Evolutionary conservation across 2,113 vertebrate species (phyloP).

Genomic region (Xenopus laevis): DNA sequence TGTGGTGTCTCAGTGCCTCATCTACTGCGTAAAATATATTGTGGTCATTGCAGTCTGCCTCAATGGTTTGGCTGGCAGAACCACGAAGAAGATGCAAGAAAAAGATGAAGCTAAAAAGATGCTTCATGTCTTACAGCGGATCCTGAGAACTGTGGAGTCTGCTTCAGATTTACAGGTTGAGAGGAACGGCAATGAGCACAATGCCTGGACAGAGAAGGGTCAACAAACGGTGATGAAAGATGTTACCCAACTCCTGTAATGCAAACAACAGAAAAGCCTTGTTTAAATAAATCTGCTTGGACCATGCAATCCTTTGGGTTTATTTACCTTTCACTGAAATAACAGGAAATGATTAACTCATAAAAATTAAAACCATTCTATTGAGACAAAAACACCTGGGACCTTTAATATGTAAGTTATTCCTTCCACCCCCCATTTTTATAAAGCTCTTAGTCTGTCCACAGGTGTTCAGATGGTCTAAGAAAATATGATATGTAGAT

Average conservation of each 20-base stretch:
- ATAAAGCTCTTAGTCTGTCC: too few relatives aligned
- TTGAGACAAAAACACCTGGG: too few relatives aligned
- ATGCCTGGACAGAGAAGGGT: constrained; percentile 26
- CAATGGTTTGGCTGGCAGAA: constrained; percentile 31
- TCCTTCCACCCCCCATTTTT: too few relatives aligned
- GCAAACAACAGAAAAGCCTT: constrained; percentile 55
- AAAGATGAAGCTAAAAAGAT: constrained; percentile 50
- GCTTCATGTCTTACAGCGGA: constrained; percentile 52
- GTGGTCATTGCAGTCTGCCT: constrained; percentile 55
- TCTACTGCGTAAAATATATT: constrained; percentile 63
- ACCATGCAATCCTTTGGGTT: constrained; percentile 47
- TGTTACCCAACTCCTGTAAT: constrained; percentile 37
- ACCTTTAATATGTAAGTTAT: too few relatives aligned
- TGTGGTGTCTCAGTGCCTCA: constrained; percentile 57
- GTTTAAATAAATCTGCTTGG: constrained; percentile 47
- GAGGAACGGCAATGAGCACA: constrained; percentile 39
- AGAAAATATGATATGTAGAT: too few relatives aligned
- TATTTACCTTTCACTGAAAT: constrained; percentile 48
- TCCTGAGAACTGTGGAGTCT: background rate
- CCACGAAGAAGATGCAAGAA: constrained; percentile 55
- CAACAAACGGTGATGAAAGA: constrained; percentile 26
- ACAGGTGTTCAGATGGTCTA: too few relatives aligned
- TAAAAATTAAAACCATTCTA: background rate
- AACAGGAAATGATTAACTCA: background rate
- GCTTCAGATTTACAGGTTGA: background rate